Base-by-base conservation (phyloP, 2,888 invertebrate genomes). In the Gnatocerus cornutus region DNA sequence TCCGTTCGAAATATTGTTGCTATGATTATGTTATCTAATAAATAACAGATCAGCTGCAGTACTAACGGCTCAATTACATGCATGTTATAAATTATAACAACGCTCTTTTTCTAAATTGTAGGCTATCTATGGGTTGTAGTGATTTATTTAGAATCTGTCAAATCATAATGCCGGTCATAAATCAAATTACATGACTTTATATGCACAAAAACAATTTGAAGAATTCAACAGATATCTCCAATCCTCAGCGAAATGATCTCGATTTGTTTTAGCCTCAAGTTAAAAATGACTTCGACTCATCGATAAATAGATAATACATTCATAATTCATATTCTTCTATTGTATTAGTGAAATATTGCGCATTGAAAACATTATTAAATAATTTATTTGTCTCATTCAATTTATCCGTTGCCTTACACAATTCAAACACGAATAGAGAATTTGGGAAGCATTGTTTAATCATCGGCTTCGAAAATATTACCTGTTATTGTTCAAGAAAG, bases 111-210 rank as follows among this genome's bases (percentile, higher is more conserved):
- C 64, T 45, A 73, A 75, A 73, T 72, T 73, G 71, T 71, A 72
- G 73, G 65, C 68, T 52, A 65, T 71, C 70, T 41, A 29, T 69
- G 66, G 46, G 64, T 71, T 63, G 58, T 70, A 58, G 66, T 74
- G 73, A 73, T 74, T 76, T 76, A 74, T 74, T 70, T 71, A 70
- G 70, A 74, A 72, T 73, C 33, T 70, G 70, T 72, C 70, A 72
- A 69, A 71, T 72, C 68, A 72, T 67, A 73, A 71, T 65, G 70
- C 33, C 52, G 69, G 73, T 53, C 68, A 71, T 73, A 74, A 73
- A 74, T 76, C 73, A 74, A 70, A 68, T 53, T 45, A 30, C 53
- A 48, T 53, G 53, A 43, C 43, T 45, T 30, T 58, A 58, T 30
- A 43, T 43, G 58, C 45, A 58, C 45, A 39, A 64, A 53, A 64